Conservation (phyloP, 2,797 vertebrate species). For the Acomys russatus region DNA sequence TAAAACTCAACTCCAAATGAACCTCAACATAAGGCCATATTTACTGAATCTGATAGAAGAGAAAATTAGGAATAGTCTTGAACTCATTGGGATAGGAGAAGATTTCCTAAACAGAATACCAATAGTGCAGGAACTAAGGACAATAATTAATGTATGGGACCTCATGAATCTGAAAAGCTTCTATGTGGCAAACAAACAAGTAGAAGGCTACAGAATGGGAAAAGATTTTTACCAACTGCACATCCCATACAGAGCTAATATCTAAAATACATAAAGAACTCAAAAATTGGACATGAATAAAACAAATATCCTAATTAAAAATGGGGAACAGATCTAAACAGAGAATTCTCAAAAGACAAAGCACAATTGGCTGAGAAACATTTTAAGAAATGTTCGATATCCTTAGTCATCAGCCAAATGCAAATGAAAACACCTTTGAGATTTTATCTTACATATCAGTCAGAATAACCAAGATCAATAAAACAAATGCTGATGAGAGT, state of each 20-base stretch:
- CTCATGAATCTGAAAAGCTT: background rate
- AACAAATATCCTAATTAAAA: background rate
- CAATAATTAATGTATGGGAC: background rate
- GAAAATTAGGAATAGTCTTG: background rate
- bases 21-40: background rate
- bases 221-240: background rate
- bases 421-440: background rate
- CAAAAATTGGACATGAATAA: background rate
- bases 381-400: background rate
- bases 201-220: background rate
- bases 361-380: background rate
- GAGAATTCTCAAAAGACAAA: background rate
- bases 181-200: background rate
- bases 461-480: background rate
- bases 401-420: background rate
- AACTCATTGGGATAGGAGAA: background rate
- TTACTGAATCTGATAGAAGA: background rate
- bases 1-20: background rate
- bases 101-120: background rate
- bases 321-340: background rate
- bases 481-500: background rate
- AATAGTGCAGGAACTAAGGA: background rate
- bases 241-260: background rate
- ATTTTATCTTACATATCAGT: background rate
- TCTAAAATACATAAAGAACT: background rate